These are phyloP conservation scores for Hypomesus transpacificus DNA, from an alignment of 2,113 vertebrate genomes.

Conservation along the genomic window DNA sequence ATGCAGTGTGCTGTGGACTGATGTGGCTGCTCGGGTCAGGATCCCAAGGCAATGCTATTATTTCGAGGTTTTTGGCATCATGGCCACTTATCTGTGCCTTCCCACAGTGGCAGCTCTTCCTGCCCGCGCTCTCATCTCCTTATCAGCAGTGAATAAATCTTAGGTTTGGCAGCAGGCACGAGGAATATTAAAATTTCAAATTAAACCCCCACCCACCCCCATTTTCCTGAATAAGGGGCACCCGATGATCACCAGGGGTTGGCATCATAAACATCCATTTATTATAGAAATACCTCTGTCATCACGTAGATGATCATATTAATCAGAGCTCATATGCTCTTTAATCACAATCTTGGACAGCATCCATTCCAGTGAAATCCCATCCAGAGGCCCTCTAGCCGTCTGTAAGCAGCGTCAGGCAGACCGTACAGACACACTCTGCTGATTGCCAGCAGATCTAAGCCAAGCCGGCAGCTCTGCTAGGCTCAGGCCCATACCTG, in stretches of 20 bases:
- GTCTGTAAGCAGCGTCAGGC: conserved; percentile 37
- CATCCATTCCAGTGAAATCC: conserved; percentile 52
- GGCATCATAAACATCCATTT: conserved; percentile 61
- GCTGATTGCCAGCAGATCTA: conserved; percentile 52
- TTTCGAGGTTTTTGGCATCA: conserved; percentile 51
- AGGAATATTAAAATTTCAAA: conserved; percentile 50
- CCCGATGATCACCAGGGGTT: conserved; percentile 34
- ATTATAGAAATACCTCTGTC: conserved; percentile 63
- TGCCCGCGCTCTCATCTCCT: conserved; percentile 14
- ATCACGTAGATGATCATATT: conserved; percentile 60
- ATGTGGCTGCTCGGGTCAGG: conserved; percentile 41
- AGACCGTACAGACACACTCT: conserved; percentile 25
- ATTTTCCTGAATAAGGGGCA: conserved; percentile 29
- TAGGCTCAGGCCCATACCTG: conserved; percentile 12
- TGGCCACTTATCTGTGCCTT: conserved; percentile 49
- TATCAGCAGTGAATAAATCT: conserved; percentile 44
- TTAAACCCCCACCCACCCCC: conserved; percentile 24
- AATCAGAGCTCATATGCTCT: conserved; percentile 67
- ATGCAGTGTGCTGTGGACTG: conserved; percentile 37
- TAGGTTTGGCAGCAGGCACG: conserved; percentile 30
- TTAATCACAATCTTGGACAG: conserved; percentile 66
- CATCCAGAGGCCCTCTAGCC: conserved; percentile 42
- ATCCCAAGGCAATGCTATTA: conserved; percentile 52
- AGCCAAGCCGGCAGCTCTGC: conserved; percentile 36
- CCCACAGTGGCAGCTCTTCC: conserved; percentile 41